A percentile compares a stretch with the other conserved stretches of the same genome.
Conservation (phyloP, 2,113 vertebrate species). For the Boleophthalmus pectinirostris region DNA sequence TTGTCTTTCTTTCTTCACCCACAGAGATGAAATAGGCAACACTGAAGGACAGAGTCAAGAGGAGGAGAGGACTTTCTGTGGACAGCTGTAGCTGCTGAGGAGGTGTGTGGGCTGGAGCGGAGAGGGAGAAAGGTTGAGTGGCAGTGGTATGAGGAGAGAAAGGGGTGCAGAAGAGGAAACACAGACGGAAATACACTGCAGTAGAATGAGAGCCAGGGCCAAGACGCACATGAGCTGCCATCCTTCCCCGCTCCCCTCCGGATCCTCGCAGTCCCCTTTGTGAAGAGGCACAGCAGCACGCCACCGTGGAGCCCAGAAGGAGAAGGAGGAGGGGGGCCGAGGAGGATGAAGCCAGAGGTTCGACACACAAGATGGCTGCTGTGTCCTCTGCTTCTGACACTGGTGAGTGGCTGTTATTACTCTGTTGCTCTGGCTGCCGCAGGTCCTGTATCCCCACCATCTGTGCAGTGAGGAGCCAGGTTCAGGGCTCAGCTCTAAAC, state of each 20-base stretch:
- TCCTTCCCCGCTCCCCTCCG: conserved; percentile 29
- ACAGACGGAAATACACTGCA: conserved; percentile 54
- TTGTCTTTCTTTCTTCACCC: conserved; percentile 44
- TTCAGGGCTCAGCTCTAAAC: conserved; percentile 14
- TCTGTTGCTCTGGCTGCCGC: conserved; percentile 21
- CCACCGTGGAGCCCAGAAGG: conserved; percentile 65
- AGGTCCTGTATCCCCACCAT: background rate
- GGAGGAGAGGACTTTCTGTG: conserved; percentile 2
- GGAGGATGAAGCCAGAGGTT: conserved; percentile 74
- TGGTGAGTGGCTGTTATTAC: conserved; percentile 66
- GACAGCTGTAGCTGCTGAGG: conserved; percentile 17
- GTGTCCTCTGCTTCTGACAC: conserved; percentile 73
- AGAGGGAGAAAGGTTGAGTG: conserved; percentile 39
- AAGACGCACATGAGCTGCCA: conserved; percentile 53
- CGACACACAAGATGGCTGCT: conserved; percentile 79
- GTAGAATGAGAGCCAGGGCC: conserved; percentile 63
- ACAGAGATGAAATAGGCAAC: conserved; percentile 42
- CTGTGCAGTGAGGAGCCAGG: conserved; percentile 1
- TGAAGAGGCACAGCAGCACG: conserved; percentile 44
- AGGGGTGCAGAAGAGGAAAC: conserved; percentile 26
- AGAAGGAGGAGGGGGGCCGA: conserved; percentile 67
- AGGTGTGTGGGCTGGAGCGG: conserved; percentile 28
- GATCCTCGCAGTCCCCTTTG: conserved; percentile 27
- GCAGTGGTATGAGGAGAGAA: conserved; percentile 32
- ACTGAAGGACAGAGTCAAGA: conserved; percentile 2